Conservation (phyloP, 2,888 invertebrate genomes). For the Thysanoteuthis rhombus region DNA sequence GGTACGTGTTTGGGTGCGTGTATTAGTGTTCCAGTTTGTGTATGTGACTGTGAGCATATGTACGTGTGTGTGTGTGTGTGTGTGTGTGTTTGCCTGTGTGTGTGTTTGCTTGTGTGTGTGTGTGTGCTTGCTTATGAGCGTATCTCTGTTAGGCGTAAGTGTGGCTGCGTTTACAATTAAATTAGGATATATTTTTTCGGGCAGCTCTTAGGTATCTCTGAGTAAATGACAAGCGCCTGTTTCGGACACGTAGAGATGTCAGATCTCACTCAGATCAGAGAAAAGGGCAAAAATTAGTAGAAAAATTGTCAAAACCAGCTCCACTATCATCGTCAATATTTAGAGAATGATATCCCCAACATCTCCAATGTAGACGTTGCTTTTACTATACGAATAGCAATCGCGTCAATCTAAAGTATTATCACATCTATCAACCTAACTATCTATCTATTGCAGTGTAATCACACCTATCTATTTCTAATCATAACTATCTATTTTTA, state of each 20-base stretch:
- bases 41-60: background rate
- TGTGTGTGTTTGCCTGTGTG: background rate
- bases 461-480: no score
- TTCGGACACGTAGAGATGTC: background rate
- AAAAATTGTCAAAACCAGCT: background rate
- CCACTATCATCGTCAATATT: background rate
- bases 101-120: background rate
- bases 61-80: background rate
- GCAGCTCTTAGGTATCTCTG: background rate
- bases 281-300: background rate
- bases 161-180: background rate
- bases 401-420: no score
- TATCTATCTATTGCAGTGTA: no score
- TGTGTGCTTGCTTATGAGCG: background rate
- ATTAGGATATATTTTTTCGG: no score
- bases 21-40: background rate
- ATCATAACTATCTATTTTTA: no score
- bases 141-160: background rate
- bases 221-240: background rate
- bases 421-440: no score
- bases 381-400: no score
- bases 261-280: background rate
- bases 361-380: background rate
- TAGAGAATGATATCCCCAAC: background rate
- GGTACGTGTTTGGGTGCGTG: background rate